Base-by-base conservation (phyloP, 2,113 vertebrate species). In the Alectura lathami region DNA sequence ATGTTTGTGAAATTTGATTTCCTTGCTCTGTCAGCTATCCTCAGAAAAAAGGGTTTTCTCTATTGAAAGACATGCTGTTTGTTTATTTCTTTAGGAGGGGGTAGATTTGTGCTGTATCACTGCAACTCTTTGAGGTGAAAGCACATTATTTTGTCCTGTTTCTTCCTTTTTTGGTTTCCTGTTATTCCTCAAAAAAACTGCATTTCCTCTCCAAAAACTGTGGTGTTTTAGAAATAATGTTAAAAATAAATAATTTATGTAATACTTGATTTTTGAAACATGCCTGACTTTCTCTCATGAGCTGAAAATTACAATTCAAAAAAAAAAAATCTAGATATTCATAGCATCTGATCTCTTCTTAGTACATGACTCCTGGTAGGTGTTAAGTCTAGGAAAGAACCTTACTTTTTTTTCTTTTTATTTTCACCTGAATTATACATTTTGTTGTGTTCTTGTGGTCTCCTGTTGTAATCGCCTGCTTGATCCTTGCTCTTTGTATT, bases 81-180 rank as follows among this genome's bases (percentile, higher is more conserved):
- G 8, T 36, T 73, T 47, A 15, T 91, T 69, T 59, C 24, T 36
- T 84, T 50, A 36, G 60, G 26, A 86, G 26, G 14, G 56, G 22
- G 48, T 43, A 24, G 40, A 43, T 1, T 0, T 42, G 7, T 36
- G 16, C 77, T 0, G 0, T 54, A 18, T 38, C 40, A 45, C 5
- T 63, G 40, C 54, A 82, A 72, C 27, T 57, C 6, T 40, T 34
- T 57, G 53, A 32, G 36, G 23, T 2, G 6, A 87, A 66, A 68
- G 15, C 48, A 30, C 17, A 4, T 68, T 63, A 13, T 53, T 86
- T 60, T 67, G 12, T 64, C 13, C 30, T 53, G 9, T 78, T 77
- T 72, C 42, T 86, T 84, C 21, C 30, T 43, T 68, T 70, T 91
- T 62, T n/a, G 5, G 7, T 76, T 94, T 91, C 48, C 79, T 87